phyloP scores from a whole-genome alignment of 2,888 invertebrate species.

The Tetheella fluctuosa region DNA sequence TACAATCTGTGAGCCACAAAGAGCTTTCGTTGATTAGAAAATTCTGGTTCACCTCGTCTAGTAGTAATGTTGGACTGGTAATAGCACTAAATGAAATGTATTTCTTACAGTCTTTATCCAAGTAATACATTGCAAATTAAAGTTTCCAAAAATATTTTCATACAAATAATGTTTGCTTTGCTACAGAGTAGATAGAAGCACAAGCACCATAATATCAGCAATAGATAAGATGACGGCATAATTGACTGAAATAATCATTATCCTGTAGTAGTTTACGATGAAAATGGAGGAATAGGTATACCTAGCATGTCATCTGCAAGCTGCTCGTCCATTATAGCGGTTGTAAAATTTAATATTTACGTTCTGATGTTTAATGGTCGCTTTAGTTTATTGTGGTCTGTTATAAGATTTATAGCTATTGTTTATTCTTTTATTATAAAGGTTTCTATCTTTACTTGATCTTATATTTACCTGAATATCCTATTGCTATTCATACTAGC shows the following conservation, averaged over 20 bases:
- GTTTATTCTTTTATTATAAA: neutral
- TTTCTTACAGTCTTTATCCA: neutral
- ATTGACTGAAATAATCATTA: too few species aligned
- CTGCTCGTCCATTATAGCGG: neutral
- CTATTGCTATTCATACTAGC: too few species aligned
- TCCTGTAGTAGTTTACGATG: too few species aligned
- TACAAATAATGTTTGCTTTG: too few species aligned
- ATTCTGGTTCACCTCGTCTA: constrained; percentile 13
- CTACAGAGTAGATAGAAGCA: neutral
- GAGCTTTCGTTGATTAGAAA: constrained; percentile 32
- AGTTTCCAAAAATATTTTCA: too few species aligned
- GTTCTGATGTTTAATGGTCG: neutral
- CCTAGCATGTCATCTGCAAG: neutral
- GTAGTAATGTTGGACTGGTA: neutral
- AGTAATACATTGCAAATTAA: too few species aligned
- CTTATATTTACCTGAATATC: neutral
- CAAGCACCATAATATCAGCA: neutral
- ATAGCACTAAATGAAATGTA: too few species aligned
- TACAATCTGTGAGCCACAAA: constrained; percentile 21
- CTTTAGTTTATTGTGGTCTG: neutral
- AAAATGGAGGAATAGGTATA: neutral
- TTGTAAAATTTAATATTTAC: constrained; percentile 3
- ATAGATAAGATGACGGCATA: too few species aligned
- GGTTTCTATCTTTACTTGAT: neutral
- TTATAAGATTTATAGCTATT: neutral